Conservation (phyloP, 2,888 invertebrate genomes). For the Ochropleura leucogaster region DNA sequence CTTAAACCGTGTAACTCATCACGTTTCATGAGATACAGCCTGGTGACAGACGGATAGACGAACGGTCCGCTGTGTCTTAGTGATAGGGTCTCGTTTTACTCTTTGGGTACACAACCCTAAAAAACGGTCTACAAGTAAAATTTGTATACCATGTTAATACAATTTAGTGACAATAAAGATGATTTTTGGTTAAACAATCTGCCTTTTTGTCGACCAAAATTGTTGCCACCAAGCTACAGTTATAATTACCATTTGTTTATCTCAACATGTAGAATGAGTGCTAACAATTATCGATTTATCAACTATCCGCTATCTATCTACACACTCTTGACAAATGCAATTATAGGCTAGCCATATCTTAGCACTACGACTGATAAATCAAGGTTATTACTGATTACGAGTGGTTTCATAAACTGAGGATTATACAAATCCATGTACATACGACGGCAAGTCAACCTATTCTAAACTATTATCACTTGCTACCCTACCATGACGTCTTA, state of each 20-base stretch:
- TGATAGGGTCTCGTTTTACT: too few species aligned
- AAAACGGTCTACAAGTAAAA: not conserved
- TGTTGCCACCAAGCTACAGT: not conserved
- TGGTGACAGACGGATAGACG: too few species aligned
- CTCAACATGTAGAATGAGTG: constrained; percentile 17
- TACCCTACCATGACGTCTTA: too few species aligned
- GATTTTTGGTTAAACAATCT: not conserved
- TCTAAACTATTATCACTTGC: too few species aligned
- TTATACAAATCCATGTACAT: constrained; percentile 22
- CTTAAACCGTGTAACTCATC: too few species aligned
- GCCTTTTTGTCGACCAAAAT: not conserved
- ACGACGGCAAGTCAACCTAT: not conserved
- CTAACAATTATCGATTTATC: constrained; percentile 38
- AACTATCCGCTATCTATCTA: constrained; percentile 35
- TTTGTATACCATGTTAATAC: too few species aligned
- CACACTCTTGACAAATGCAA: constrained; percentile 38
- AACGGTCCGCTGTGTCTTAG: too few species aligned
- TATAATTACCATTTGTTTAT: constrained; percentile 27
- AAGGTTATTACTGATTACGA: constrained; percentile 53
- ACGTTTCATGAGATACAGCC: too few species aligned
- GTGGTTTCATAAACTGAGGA: constrained; percentile 13
- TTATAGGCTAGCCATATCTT: constrained; percentile 30
- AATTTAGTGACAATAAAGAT: not conserved
- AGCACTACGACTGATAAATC: constrained; percentile 35
- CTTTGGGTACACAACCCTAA: too few species aligned